Base-by-base conservation (phyloP, 2,113 vertebrate genomes). In the Agelaius phoeniceus region DNA sequence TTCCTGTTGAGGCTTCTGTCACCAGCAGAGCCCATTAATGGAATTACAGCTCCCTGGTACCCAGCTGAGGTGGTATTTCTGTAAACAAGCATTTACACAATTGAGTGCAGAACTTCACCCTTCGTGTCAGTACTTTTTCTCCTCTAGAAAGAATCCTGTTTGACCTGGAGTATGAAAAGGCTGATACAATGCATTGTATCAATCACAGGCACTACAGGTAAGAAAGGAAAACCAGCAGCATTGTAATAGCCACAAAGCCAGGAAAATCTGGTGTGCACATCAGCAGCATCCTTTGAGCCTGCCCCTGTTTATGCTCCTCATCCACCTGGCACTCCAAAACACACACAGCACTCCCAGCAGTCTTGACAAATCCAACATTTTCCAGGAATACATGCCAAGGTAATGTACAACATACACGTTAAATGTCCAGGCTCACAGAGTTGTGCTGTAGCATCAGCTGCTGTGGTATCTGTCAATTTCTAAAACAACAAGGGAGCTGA, bases 151-250 rank as follows among this genome's bases (percentile, higher is more conserved):
- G 78, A 89, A 87, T 80, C 76, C 66, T 33, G 44, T 89, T 93
- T 49, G 67, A 79, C 49, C 41, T 2, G 9, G 26, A 59, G 75
- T 26, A 48, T 13, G 83, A 97, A 95, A 96, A 95, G n/a, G 51
- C 48, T 33, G 52, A n/a, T 15, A 87, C 35, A 91, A 75, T 31
- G 46, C 68, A 51, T 26, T 46, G 3, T 44, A 69, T 67, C 74
- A 96, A 87, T 63, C 91, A 89, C 4, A 82, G 94, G 57, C 37
- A 41, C 66, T 62, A 35, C 3, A 59, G 61, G 49, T 66, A 14
- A 75, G 63, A 94, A 95, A 84, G 49, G 69, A 55, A 90, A 96
- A 80, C 30, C 52, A 81, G 76, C 92, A 96, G 94, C 88, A 54
- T 0, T 43, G 58, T n/a, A 67, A 75, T 0, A 90, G 48, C 41